Percentiles rank a stretch among this genome's conserved stretches.
These are phyloP conservation scores for Drosophila hydei DNA, from an alignment of 1,140 invertebrate species.

Conservation along the genomic window DNA sequence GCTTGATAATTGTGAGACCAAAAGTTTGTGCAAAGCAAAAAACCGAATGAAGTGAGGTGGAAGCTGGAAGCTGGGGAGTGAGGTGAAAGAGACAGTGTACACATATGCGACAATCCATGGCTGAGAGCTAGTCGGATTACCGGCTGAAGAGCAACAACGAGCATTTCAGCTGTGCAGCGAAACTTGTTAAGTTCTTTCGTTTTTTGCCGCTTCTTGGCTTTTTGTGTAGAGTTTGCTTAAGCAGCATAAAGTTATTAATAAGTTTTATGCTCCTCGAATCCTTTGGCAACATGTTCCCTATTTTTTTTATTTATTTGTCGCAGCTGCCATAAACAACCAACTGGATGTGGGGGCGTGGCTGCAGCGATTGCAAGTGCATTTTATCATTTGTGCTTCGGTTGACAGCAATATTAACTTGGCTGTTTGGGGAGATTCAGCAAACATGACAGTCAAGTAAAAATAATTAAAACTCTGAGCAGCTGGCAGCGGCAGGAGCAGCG, in stretches of 20 bases:
- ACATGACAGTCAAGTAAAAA: slow-evolving; percentile 66
- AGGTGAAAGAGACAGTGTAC: background rate
- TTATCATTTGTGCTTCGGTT: slow-evolving; percentile 72
- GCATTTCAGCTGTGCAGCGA: slow-evolving; percentile 56
- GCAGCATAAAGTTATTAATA: slow-evolving; percentile 79
- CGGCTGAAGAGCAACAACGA: background rate
- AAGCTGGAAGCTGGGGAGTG: background rate
- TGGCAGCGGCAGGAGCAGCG: background rate
- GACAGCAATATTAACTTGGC: slow-evolving; percentile 72
- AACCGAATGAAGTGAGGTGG: background rate
- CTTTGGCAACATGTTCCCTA: slow-evolving; percentile 30
- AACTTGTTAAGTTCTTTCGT: slow-evolving; percentile 50
- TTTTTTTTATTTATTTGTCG: too few relatives aligned
- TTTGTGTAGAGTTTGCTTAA: slow-evolving; percentile 61
- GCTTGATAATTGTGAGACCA: slow-evolving; percentile 35
- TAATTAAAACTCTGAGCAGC: slow-evolving; percentile 68
- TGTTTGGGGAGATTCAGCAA: slow-evolving; percentile 45
- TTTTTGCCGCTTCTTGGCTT: slow-evolving; percentile 40
- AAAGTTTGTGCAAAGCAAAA: slow-evolving; percentile 20
- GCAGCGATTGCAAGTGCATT: slow-evolving; percentile 56
- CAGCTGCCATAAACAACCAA: slow-evolving; percentile 45
- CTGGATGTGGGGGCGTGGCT: background rate
- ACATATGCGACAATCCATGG: slow-evolving; percentile 3
- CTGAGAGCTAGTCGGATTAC: slow-evolving; percentile 1
- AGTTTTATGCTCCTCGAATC: slow-evolving; percentile 58